phyloP scores from a whole-genome alignment of 37 sponge, comb jelly and placozoan genomes.

The Eunapius fragilis region DNA sequence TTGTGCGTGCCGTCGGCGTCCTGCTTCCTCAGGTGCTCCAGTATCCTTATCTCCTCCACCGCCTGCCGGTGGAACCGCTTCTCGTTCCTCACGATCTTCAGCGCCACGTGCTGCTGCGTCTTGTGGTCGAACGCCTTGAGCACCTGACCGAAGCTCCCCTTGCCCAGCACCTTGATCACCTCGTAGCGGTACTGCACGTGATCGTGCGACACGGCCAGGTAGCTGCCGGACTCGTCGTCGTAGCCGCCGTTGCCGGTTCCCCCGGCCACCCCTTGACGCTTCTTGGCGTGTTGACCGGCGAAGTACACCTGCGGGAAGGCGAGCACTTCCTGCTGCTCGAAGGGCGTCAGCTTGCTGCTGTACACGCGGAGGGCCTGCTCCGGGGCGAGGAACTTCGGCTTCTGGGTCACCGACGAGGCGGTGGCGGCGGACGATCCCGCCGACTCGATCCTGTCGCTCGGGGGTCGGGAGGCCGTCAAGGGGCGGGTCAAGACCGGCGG shows the following conservation, averaged over 20 bases:
- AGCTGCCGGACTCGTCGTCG: slow-evolving; percentile 93
- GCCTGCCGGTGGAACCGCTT: slow-evolving; percentile 97
- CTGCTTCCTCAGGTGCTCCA: slow-evolving; percentile 92
- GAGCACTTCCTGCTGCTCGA: slow-evolving; percentile 95
- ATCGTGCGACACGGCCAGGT: slow-evolving; percentile 87
- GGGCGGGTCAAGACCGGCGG: slow-evolving; percentile 58
- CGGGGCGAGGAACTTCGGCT: slow-evolving; percentile 72
- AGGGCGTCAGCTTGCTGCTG: slow-evolving; percentile 87
- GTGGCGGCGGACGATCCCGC: slow-evolving; percentile 26
- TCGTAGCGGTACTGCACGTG: slow-evolving; percentile 97
- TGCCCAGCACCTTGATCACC: slow-evolving; percentile 91
- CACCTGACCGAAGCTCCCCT: slow-evolving; percentile 99
- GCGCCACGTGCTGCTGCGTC: slow-evolving; percentile 87
- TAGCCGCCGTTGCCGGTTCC: slow-evolving; percentile 88
- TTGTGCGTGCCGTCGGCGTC: slow-evolving; percentile 91
- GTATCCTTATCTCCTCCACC: slow-evolving; percentile 87
- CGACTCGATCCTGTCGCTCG: slow-evolving; percentile 13
- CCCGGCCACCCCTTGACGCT: slow-evolving; percentile 85
- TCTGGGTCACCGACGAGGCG: slow-evolving; percentile 21
- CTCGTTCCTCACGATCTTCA: slow-evolving; percentile 97
- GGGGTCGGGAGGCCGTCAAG: slow-evolving; percentile 39
- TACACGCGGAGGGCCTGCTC: slow-evolving; percentile 94
- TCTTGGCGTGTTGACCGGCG: slow-evolving; percentile 93
- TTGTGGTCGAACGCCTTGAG: slow-evolving; percentile 98
- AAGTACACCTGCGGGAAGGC: slow-evolving; percentile 89